Evolutionary conservation across 2,113 vertebrate genomes (phyloP), one percentile per base, ranked within the genome.

Genomic region (Ammodytes dubius): DNA sequence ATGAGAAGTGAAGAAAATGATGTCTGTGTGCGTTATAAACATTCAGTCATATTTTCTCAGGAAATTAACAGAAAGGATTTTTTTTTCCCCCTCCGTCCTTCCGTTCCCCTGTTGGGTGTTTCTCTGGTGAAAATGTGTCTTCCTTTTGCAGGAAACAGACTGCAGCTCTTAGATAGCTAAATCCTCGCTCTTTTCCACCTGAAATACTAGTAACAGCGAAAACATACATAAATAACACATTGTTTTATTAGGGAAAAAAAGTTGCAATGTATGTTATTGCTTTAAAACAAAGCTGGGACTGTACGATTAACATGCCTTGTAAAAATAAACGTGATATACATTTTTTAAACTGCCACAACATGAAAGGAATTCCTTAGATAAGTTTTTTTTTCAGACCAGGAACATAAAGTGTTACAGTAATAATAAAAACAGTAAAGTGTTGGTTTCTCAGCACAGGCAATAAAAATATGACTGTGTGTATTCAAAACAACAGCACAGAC

Each of bases 81-180:
- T 77, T 46, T 37, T 27, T 27, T 27, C 2, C 27, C 27, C 1
- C 46, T 12, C 52, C 66, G 47, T 79, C 72, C 67, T 71, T 68
- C 76, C 64, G 60, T 80, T 57, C 6, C 60, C 65, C 61, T 60
- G 49, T 19, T 75, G 84, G 72, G 77, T 74, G 71, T 90, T 79
- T 82, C 77, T 72, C 65, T 76, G 59, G 72, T 56, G 81, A 91
- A 85, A 66, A 66, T 52, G 47, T 35, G 47, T 83, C 59, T 87
- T 91, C 89, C 86, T 91, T 27, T 77, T 68, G 46, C 82, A 82
- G 91, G 91, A 94, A 91, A 84, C 84, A 77, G 47, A 54, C 50
- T 7, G 8, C 19, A 19, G 40, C 61, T 61, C 75, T n/a, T 6
- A 47, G 66, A 61, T 0, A 56, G 37, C 7, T 15, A 27, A 77